Evolutionary conservation across 2,888 invertebrate species (phyloP).

Genomic region (Chydorus sphaericus): DNA sequence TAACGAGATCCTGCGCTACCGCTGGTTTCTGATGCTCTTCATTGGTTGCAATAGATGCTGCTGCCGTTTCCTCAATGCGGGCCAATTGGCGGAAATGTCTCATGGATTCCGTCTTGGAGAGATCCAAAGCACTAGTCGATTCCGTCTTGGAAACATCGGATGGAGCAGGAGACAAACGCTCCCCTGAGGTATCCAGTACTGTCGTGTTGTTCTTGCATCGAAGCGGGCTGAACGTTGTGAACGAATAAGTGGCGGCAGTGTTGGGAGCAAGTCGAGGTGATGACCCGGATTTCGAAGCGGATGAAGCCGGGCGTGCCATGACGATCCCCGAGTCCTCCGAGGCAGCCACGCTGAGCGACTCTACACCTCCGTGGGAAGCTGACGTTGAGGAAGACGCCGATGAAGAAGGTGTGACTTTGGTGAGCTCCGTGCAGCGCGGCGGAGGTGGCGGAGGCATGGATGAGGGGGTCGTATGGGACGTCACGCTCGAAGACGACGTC

Average conservation of each 20-base stretch:
- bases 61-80: conserved; percentile 20
- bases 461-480: background rate
- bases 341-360: conserved; percentile 18
- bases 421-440: conserved; percentile 1
- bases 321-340: conserved; percentile 20
- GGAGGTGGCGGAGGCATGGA: conserved; percentile 14
- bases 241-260: background rate
- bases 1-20: no score
- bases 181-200: background rate
- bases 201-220: conserved; percentile 5
- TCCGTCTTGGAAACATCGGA: conserved; percentile 25
- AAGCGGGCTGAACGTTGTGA: conserved; percentile 3
- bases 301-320: conserved; percentile 19
- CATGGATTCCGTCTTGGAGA: conserved; percentile 24
- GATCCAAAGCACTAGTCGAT: conserved; percentile 24
- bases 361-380: conserved; percentile 11
- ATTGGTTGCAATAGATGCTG: background rate
- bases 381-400: conserved; percentile 15
- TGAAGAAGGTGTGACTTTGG: conserved; percentile 14
- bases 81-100: conserved; percentile 22
- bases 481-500: background rate
- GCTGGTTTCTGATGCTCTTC: no score
- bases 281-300: conserved; percentile 20
- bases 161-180: conserved; percentile 22
- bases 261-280: conserved; percentile 1